Base-by-base conservation (phyloP, 2,113 vertebrate genomes). In the Mormyrus iriodes region DNA sequence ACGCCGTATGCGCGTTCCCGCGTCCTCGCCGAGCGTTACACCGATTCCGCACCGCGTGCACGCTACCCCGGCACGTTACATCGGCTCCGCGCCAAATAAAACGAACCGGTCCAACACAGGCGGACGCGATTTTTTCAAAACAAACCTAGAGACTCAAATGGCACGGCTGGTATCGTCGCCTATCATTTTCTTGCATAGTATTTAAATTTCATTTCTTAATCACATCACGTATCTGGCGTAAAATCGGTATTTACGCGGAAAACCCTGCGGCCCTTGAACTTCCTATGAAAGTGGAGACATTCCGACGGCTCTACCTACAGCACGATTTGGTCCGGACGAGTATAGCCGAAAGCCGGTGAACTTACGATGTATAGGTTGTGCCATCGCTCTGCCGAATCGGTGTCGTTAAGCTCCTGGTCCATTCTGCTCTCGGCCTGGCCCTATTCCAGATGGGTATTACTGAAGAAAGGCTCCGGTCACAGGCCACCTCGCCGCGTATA, bases 301-400 rank as follows among this genome's bases (percentile, higher is more conserved):
- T 79, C 85, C 39, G 65, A 90, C 48, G 58, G 52, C 58, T 52
- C 55, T 65, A 52, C 21, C 85, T 86, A 53, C 9, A 86, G 49
- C 49, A 27, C 84, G n/a, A 61, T 84, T 17, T 12, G 46, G 51
- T n/a, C 17, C 9, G 73, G 73, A 46, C 42, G 24, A 9, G n/a
- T 13, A 82, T 19, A 31, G 21, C 7, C 19, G 42, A 89, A 73
- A 85, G 19, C 24, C 49, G 17, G 35, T n/a, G 15, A 89, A 96
- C 97, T 98, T 95, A 98, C 97, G 94, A 97, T 93, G 92, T 98
- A 98, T 24, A 97, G 94, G 92, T 97, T 96, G 90, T 98, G 97
- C 98, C 98, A 98, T 92, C 95, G 94, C 89, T 96, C 97, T 58
- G 94, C 94, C 53, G 95, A 95, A 83, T 99, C 97, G 86, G 97